These are phyloP conservation scores for Cavia porcellus DNA, from an alignment of 2,113 vertebrate species.

Conservation along the genomic window DNA sequence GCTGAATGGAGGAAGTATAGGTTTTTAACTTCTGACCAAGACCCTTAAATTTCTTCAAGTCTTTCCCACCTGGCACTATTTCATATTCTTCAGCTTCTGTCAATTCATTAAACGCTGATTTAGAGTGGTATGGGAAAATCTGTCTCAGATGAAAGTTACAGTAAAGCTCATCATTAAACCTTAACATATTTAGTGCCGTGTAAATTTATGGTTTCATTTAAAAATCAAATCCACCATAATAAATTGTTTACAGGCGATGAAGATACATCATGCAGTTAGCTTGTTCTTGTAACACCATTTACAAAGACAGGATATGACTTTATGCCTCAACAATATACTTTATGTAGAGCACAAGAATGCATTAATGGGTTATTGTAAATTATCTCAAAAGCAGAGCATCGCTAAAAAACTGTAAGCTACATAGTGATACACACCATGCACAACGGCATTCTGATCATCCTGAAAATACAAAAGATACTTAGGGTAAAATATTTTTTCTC, in stretches of 20 bases:
- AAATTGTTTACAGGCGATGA: constrained; percentile 60
- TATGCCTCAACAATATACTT: constrained; percentile 49
- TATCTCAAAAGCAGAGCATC: constrained; percentile 7
- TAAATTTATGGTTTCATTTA: constrained; percentile 73
- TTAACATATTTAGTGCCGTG: constrained; percentile 70
- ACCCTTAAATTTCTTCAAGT: constrained; percentile 53
- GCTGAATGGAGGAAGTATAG: neutral
- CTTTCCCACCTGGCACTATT: constrained; percentile 37
- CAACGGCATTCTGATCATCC: neutral
- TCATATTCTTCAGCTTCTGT: constrained; percentile 54
- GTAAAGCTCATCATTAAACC: constrained; percentile 74
- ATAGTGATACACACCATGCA: neutral
- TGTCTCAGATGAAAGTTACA: constrained; percentile 69
- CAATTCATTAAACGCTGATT: constrained; percentile 70
- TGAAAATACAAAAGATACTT: neutral
- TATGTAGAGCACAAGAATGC: constrained; percentile 53
- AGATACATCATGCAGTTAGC: constrained; percentile 57
- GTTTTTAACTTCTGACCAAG: neutral
- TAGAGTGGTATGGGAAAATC: constrained; percentile 67
- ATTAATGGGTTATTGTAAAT: constrained; percentile 49
- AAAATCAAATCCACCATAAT: constrained; percentile 60
- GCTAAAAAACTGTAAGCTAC: neutral
- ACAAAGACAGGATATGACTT: constrained; percentile 56
- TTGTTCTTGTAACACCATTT: constrained; percentile 59
- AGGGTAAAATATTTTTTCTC: neutral